Percentiles rank a stretch among this genome's conserved stretches.
Evolutionary conservation across 2,113 vertebrate species (phyloP).

Genomic region (Melanerpes aurifrons): DNA sequence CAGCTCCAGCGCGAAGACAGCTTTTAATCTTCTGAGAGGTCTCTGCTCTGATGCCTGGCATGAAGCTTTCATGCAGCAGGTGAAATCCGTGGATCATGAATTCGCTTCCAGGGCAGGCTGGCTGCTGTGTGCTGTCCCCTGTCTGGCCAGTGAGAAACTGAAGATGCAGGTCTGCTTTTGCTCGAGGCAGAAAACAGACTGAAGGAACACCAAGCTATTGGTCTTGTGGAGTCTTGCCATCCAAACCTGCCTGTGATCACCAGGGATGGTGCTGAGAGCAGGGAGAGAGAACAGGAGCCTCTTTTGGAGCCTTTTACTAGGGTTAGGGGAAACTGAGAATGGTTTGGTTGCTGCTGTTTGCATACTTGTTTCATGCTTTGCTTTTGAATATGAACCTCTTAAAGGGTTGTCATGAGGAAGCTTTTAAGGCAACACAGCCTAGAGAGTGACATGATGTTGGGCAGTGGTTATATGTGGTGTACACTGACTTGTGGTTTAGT

Average conservation of each 20-base stretch:
- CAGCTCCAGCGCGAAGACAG: neutral
- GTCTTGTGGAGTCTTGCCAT: neutral
- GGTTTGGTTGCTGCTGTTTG: neutral
- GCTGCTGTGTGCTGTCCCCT: neutral
- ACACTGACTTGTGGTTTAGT: neutral
- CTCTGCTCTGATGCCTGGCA: neutral
- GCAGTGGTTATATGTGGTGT: fast-evolving
- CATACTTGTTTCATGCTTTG: neutral
- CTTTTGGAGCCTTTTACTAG: neutral
- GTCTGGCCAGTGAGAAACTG: neutral
- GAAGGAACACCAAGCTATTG: neutral
- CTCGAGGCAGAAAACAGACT: neutral
- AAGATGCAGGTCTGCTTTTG: neutral
- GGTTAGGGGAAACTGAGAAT: neutral
- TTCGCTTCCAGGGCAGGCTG: neutral
- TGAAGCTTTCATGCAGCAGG: neutral
- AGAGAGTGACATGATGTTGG: fast-evolving
- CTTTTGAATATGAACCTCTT: fast-evolving
- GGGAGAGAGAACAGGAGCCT: neutral
- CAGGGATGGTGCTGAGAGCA: neutral
- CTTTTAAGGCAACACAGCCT: neutral
- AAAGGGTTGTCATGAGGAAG: neutral
- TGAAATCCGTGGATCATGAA: neutral
- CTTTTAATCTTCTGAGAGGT: neutral
- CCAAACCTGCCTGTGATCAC: neutral